Base-by-base conservation (phyloP, 2,797 vertebrate species). In the Tympanoctomys barrerae region DNA sequence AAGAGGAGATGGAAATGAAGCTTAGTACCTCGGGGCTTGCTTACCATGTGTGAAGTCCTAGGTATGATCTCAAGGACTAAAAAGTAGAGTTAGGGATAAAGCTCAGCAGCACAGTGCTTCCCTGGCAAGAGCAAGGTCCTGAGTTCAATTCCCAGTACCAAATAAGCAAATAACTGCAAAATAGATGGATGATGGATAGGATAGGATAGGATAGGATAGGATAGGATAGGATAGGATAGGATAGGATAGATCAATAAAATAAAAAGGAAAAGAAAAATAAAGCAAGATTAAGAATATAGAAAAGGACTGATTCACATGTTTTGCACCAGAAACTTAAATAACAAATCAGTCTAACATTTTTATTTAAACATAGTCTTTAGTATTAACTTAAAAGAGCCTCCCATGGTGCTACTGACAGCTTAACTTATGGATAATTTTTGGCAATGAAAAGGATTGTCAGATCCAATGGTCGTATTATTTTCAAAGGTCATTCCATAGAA, bases 321-420 rank as follows among this genome's bases (percentile, higher is more conserved):
- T 87, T 89, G 54, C 24, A n/a, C 33, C 14, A 91, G 28, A 95
- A 42, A 86, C 3, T 46, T 64, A 77, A 87, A 46, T 7, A 85
- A 84, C 52, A 88, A 79, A 62, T 87, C 16, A 22, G 18, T 77
- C 81, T 86, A 81, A 96, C 98, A 59, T 75, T 89, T 97, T 97
- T 82, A 91, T 85, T 92, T 68, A 75, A 84, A 68, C 82, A 2
- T 12, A 70, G 13, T n/a, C 71, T 86, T 92, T 36, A 75, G 19
- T 22, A 57, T 66, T 87, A 46, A 57, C 42, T 86, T 64, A 87
- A 83, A 62, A 91, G 87, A 64, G 14, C 2, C 71, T 92, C 91
- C 62, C 87, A 91, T 61, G 14, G 94, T 80, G 46, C 21, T 79
- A n/a, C 7, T 71, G 59, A 86, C 19, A 70, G 26, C 54, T 91